phyloP scores from a whole-genome alignment of 2,888 invertebrate species.

The Plebejus anna region DNA sequence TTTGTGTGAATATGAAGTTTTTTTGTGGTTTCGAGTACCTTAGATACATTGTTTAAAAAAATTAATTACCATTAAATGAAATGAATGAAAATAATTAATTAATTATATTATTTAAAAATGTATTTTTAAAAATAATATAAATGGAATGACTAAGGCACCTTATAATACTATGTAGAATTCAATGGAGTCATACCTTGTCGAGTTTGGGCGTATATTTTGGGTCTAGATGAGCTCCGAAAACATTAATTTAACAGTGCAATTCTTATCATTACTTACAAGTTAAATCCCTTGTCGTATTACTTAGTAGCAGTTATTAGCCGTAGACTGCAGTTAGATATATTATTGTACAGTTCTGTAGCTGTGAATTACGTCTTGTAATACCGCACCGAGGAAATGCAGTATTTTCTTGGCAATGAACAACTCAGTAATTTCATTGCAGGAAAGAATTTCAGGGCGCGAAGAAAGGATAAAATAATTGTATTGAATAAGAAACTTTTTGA shows the following conservation, averaged over 20 bases:
- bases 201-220: neutral
- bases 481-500: neutral
- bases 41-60: too few species aligned
- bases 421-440: neutral
- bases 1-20: too few species aligned
- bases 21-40: too few species aligned
- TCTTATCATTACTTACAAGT: neutral
- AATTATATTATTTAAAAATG: too few species aligned
- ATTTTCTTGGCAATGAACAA: slow-evolving; percentile 15
- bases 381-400: slow-evolving; percentile 25
- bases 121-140: too few species aligned
- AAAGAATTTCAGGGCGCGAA: neutral
- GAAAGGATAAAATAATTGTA: neutral
- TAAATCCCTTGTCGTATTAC: neutral
- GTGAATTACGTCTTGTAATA: slow-evolving; percentile 1
- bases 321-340: neutral
- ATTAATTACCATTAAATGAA: too few species aligned
- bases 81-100: too few species aligned
- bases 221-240: neutral
- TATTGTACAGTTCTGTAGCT: neutral
- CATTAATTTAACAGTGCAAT: neutral
- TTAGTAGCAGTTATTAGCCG: neutral
- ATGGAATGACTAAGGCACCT: too few species aligned
- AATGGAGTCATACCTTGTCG: neutral
- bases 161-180: neutral